Evolutionary conservation across 2,113 vertebrate species (phyloP).

Genomic region (Phalacrocorax pelagicus): DNA sequence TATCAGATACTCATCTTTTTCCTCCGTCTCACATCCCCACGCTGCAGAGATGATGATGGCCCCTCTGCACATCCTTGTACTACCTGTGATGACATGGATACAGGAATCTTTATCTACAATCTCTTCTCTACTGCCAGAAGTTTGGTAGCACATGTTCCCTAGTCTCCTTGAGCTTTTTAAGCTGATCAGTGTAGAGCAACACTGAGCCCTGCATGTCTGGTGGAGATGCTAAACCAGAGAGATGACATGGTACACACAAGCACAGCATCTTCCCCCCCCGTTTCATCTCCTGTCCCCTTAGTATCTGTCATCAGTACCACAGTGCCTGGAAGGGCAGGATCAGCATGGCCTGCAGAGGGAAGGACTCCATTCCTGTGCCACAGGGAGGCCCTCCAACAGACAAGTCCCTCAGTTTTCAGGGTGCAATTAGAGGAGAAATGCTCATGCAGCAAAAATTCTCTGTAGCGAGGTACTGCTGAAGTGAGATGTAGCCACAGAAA

Average conservation of each 20-base stretch:
- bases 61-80: not conserved
- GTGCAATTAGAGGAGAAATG: not conserved
- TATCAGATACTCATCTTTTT: not conserved
- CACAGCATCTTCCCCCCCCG: too few species aligned
- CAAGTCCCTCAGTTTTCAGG: not conserved
- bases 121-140: not conserved
- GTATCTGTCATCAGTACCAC: not conserved
- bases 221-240: not conserved
- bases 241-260: fast-evolving
- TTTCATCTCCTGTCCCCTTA: not conserved
- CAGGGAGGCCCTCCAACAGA: not conserved
- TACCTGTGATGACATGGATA: not conserved
- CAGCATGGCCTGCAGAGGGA: not conserved
- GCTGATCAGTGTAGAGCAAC: not conserved
- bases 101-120: not conserved
- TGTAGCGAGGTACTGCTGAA: not conserved
- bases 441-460: fast-evolving
- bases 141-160: not conserved
- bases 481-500: not conserved
- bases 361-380: not conserved
- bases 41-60: not conserved
- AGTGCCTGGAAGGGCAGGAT: not conserved
- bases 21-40: not conserved
- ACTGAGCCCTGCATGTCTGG: not conserved
- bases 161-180: not conserved